phyloP scores from a whole-genome alignment of 2,888 invertebrate genomes.

The Adelognathus sp. region DNA sequence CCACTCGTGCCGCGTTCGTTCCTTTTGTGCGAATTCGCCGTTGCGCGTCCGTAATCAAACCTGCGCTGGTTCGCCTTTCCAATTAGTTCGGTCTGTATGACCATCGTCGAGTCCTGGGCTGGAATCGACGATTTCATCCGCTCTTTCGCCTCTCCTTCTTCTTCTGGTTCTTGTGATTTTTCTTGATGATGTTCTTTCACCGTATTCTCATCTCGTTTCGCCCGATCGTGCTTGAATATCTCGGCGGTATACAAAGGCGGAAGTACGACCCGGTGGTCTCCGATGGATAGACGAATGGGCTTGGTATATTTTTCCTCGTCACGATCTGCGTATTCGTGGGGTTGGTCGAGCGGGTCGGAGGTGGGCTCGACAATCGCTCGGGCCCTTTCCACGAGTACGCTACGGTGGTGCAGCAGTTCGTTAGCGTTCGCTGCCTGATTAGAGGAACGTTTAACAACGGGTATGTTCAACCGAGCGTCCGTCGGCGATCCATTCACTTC shows the following conservation, averaged over 20 bases:
- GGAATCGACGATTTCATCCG: constrained; percentile 42
- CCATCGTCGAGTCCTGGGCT: constrained; percentile 1
- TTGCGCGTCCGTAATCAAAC: constrained; percentile 31
- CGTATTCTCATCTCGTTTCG: not conserved
- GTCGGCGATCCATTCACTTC: constrained; percentile 62
- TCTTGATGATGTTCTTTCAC: too few species aligned
- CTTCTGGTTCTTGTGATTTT: not conserved
- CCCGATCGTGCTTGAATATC: not conserved
- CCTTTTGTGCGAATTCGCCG: not conserved
- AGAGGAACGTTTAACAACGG: constrained; percentile 65
- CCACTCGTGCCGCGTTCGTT: not conserved
- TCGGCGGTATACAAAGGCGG: not conserved
- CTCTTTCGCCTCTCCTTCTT: not conserved
- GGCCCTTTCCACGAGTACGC: constrained; percentile 18
- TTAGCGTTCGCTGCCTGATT: constrained; percentile 63
- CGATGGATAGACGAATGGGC: not conserved
- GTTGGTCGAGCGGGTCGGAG: constrained; percentile 24
- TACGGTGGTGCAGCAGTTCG: constrained; percentile 59
- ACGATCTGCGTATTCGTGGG: constrained; percentile 44
- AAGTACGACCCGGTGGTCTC: not conserved
- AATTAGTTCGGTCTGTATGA: constrained; percentile 12
- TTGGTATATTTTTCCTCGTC: constrained; percentile 29
- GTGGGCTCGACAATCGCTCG: not conserved
- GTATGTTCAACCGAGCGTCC: constrained; percentile 58
- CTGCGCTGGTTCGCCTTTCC: constrained; percentile 21